phyloP scores from a whole-genome alignment of 2,888 invertebrate species.

The Macrophya annulata region DNA sequence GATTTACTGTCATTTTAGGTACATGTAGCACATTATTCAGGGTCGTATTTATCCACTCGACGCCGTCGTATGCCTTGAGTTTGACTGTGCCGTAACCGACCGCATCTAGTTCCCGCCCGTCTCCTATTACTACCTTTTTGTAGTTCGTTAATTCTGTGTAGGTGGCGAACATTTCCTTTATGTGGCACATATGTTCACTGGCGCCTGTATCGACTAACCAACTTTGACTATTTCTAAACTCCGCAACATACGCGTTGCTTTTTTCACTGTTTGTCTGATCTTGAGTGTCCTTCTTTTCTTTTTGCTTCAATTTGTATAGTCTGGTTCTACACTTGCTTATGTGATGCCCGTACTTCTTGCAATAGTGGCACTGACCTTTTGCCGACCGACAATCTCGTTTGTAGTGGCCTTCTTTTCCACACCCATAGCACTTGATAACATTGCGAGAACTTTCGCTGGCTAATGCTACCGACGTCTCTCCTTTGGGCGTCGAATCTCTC shows the following conservation, averaged over 20 bases:
- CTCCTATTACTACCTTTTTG: background rate
- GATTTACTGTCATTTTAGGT: conserved; percentile 44
- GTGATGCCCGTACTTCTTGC: background rate
- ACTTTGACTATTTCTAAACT: background rate
- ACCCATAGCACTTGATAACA: background rate
- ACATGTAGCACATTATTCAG: conserved; percentile 61
- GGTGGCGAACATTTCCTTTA: background rate
- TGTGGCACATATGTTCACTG: background rate
- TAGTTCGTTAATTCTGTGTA: background rate
- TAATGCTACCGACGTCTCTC: background rate
- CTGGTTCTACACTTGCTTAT: background rate
- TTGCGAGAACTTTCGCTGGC: background rate
- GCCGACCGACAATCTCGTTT: background rate
- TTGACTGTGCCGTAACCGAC: conserved; percentile 53
- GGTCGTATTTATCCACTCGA: conserved; percentile 60
- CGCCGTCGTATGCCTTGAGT: conserved; percentile 60
- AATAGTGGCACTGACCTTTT: conserved; percentile 8
- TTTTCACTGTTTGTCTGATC: background rate
- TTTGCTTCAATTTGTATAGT: background rate
- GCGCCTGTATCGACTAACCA: background rate
- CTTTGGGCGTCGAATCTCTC: background rate
- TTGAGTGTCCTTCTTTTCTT: background rate
- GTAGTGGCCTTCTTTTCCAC: background rate
- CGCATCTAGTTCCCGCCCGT: background rate
- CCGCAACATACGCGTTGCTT: background rate